These are phyloP conservation scores for Crambe crambe DNA, from an alignment of 37 sponge, comb jelly and placozoan species.

Conservation along the genomic window DNA sequence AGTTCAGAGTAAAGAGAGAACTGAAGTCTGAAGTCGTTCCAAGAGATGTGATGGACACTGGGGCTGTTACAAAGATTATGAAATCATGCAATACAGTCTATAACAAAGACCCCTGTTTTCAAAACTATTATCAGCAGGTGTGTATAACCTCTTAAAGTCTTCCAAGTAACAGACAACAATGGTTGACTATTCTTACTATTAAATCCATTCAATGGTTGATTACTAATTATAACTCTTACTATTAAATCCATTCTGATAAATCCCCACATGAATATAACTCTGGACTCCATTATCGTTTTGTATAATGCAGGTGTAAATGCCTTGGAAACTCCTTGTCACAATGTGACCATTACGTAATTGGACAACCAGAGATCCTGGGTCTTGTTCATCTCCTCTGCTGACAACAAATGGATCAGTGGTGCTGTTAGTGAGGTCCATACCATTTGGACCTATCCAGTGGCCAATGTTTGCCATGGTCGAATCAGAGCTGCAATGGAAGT, in stretches of 20 bases:
- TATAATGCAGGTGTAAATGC: conserved; percentile 22
- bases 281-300: conserved; percentile 28
- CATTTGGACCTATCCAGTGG: conserved; percentile 13
- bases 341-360: neutral
- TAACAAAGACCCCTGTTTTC: too few species aligned
- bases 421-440: conserved; percentile 7
- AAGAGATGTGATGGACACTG: conserved; percentile 6
- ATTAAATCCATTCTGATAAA: conserved; percentile 10
- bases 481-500: conserved; percentile 18
- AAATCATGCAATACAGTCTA: too few species aligned
- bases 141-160: too few species aligned
- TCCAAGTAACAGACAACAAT: too few species aligned
- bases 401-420: conserved; percentile 15
- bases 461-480: conserved; percentile 10
- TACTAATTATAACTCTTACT: conserved; percentile 1
- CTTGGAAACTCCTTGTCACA: conserved; percentile 18
- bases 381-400: neutral
- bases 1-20: neutral
- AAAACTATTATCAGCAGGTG: neutral
- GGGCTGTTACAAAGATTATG: neutral
- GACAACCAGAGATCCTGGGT: conserved; percentile 10
- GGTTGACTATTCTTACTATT: neutral
- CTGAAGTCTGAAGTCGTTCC: neutral
- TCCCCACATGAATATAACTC: neutral
- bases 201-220: too few species aligned